Conservation (phyloP, 2,888 invertebrate genomes). For the Drosophila pseudotalamancana region DNA sequence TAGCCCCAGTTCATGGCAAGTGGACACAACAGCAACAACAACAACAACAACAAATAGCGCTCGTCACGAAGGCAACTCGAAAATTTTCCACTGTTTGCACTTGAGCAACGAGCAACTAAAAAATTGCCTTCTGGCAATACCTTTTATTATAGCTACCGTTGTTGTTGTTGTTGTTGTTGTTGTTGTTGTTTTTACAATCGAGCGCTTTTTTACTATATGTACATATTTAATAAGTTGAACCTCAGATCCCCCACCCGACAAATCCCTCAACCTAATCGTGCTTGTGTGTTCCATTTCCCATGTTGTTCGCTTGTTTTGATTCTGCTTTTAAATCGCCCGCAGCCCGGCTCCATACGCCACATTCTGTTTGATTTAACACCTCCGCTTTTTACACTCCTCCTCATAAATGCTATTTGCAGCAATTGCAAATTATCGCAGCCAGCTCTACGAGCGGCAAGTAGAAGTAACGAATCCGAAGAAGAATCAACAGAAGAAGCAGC, state of each 20-base stretch:
- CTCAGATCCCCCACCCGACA: neutral
- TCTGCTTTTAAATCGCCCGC: too few relatives aligned
- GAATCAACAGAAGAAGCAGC: too few relatives aligned
- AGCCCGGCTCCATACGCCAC: neutral
- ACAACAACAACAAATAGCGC: neutral
- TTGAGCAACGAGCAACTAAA: conserved; percentile 30
- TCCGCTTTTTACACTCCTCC: conserved; percentile 14
- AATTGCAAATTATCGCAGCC: conserved; percentile 36
- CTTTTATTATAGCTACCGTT: conserved; percentile 1
- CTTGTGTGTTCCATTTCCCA: neutral
- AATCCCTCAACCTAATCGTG: neutral
- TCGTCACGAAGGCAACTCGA: conserved; percentile 22
- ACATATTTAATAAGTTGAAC: conserved; percentile 47
- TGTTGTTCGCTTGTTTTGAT: neutral
- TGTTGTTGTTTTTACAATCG: conserved; percentile 38
- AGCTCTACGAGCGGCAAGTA: too few relatives aligned
- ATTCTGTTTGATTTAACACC: conserved; percentile 62
- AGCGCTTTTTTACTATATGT: conserved; percentile 53
- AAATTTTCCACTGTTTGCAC: conserved; percentile 61
- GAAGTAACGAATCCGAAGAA: too few relatives aligned
- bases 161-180: conserved; percentile 13
- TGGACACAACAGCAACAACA: conserved; percentile 12
- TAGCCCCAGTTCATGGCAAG: conserved; percentile 20
- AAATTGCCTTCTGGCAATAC: conserved; percentile 20
- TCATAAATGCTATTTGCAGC: conserved; percentile 36